Conservation (phyloP, 1,140 invertebrate species). For the Lethrus apterus region DNA sequence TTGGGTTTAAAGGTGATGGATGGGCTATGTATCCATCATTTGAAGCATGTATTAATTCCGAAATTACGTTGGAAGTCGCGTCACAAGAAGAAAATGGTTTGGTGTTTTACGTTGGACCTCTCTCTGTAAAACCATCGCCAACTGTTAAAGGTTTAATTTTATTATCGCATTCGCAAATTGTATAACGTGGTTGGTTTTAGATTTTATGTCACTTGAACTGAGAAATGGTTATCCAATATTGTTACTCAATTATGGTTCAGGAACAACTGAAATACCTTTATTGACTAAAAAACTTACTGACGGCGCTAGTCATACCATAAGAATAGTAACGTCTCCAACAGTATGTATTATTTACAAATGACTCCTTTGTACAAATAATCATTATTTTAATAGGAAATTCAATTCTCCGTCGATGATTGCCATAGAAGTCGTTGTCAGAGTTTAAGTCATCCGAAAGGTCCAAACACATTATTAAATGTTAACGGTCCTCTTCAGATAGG, state of each 20-base stretch:
- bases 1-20: constrained; percentile 79
- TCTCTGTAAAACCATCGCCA: constrained; percentile 53
- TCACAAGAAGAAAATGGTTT: constrained; percentile 67
- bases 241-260: constrained; percentile 84
- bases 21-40: constrained; percentile 85
- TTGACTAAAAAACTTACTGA: constrained; percentile 68
- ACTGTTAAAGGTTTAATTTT: constrained; percentile 48
- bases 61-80: constrained; percentile 71
- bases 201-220: constrained; percentile 89
- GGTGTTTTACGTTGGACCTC: constrained; percentile 87
- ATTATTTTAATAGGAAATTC: constrained; percentile 47
- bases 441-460: constrained; percentile 58
- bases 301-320: constrained; percentile 72
- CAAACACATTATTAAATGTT: constrained; percentile 75
- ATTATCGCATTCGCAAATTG: constrained; percentile 3
- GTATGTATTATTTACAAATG: not conserved
- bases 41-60: constrained; percentile 67
- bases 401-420: constrained; percentile 72
- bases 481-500: constrained; percentile 85
- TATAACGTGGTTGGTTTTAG: constrained; percentile 39
- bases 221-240: constrained; percentile 76
- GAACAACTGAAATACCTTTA: constrained; percentile 63
- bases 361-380: not conserved
- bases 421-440: constrained; percentile 63
- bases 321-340: constrained; percentile 47